Evolutionary conservation across 1,140 invertebrate species (phyloP).

Genomic region (Nautilus pompilius): DNA sequence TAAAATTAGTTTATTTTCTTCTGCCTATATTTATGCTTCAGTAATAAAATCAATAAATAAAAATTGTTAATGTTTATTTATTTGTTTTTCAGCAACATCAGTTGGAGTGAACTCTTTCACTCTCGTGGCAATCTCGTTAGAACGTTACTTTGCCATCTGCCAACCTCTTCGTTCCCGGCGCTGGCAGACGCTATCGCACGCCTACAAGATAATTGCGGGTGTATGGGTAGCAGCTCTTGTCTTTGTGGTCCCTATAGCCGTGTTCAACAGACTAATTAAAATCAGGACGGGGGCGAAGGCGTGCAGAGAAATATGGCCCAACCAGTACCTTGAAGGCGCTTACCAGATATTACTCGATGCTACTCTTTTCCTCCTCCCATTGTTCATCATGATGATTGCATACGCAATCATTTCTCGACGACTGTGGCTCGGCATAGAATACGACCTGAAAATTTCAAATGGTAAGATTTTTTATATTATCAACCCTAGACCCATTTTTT

Average conservation of each 20-base stretch:
- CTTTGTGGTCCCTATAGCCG: conserved; percentile 66
- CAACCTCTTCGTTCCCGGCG: conserved; percentile 65
- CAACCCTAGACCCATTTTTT: neutral
- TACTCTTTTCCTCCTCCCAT: conserved; percentile 68
- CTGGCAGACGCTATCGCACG: conserved; percentile 87
- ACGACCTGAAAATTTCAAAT: conserved; percentile 10
- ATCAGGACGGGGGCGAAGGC: conserved; percentile 50
- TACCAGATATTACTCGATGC: conserved; percentile 75
- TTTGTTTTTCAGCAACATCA: conserved; percentile 68
- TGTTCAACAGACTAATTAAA: conserved; percentile 65
- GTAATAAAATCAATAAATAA: too few relatives aligned
- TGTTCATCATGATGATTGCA: conserved; percentile 67
- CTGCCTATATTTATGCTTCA: too few relatives aligned
- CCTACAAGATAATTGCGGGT: conserved; percentile 66
- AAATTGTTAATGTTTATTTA: neutral
- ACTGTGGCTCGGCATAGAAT: conserved; percentile 50
- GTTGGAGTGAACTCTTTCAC: conserved; percentile 87
- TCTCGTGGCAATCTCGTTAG: conserved; percentile 81
- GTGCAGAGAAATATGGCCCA: conserved; percentile 43
- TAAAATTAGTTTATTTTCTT: too few relatives aligned
- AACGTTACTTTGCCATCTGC: conserved; percentile 88
- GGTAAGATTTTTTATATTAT: conserved; percentile 7
- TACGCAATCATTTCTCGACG: conserved; percentile 59
- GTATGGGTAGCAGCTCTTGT: conserved; percentile 28
- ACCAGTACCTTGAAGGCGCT: conserved; percentile 58